Evolutionary conservation across 2,797 vertebrate species (phyloP).

Genomic region (Odontamblyopus lacepedii): DNA sequence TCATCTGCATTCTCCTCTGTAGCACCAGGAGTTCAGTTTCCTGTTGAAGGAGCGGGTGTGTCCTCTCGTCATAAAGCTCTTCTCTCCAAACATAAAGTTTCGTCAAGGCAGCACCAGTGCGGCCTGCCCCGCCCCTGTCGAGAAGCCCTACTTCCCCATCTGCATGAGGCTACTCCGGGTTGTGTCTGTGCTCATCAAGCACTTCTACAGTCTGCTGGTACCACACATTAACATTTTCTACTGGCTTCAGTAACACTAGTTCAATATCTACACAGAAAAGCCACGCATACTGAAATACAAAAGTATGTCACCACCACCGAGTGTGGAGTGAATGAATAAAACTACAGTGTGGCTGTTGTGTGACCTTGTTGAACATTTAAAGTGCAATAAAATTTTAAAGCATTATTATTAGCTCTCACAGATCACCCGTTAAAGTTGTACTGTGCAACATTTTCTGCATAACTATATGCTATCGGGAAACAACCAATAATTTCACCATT

Average conservation of each 20-base stretch:
- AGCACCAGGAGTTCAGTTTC: slow-evolving; percentile 99
- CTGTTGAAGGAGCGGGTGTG: slow-evolving; percentile 97
- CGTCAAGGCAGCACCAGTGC: slow-evolving; percentile 89
- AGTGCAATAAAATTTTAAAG: no score
- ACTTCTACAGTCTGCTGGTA: slow-evolving; percentile 97
- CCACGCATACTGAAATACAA: no score
- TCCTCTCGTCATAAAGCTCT: slow-evolving; percentile 98
- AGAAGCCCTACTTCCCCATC: slow-evolving; percentile 98
- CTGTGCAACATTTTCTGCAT: no score
- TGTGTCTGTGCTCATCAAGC: slow-evolving; percentile 97
- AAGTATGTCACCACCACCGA: no score
- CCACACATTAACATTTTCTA: slow-evolving; percentile 24
- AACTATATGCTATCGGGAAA: no score
- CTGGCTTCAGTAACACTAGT: background rate
- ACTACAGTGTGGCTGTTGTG: no score
- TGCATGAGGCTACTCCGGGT: slow-evolving; percentile 97
- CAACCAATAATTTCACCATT: no score
- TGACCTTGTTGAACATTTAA: no score
- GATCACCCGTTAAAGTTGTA: no score
- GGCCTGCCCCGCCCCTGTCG: slow-evolving; percentile 92
- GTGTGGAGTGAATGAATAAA: no score
- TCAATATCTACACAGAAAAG: no score
- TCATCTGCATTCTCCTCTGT: slow-evolving; percentile 12
- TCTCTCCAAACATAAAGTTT: slow-evolving; percentile 99
- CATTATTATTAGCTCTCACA: no score